Conservation (phyloP, 2,113 vertebrate species). For the Heterochromis multidens region DNA sequence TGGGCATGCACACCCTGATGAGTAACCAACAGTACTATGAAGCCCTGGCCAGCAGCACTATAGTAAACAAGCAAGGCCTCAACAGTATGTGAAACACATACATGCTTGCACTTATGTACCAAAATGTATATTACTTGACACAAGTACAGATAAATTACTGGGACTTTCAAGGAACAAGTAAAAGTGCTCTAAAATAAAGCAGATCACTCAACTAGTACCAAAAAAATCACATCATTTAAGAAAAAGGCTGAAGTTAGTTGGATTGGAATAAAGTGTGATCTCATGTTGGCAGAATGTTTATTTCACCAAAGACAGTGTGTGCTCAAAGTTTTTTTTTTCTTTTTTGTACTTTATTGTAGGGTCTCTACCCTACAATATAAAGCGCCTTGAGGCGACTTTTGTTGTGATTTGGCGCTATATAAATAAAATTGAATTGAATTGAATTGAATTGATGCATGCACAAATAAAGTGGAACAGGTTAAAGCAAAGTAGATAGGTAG, state of each 20-base stretch:
- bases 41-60: slow-evolving; percentile 93
- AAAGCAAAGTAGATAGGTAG: neutral
- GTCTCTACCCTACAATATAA: too few species aligned
- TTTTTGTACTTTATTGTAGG: neutral
- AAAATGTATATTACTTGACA: neutral
- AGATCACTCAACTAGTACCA: neutral
- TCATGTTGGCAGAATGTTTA: slow-evolving; percentile 28
- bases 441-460: neutral
- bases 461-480: neutral
- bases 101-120: neutral
- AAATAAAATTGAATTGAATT: too few species aligned
- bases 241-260: slow-evolving; percentile 1
- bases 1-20: slow-evolving; percentile 99
- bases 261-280: slow-evolving; percentile 3
- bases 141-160: neutral
- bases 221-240: neutral
- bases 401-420: too few species aligned
- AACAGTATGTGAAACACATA: slow-evolving; percentile 85
- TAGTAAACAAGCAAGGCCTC: slow-evolving; percentile 97
- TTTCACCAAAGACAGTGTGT: neutral
- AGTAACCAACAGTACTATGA: slow-evolving; percentile 99
- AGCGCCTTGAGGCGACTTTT: too few species aligned
- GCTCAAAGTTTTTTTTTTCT: neutral
- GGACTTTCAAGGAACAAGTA: neutral
- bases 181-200: neutral